These are phyloP conservation scores for Margaritifera margaritifera DNA, from an alignment of 2,888 invertebrate genomes.

Conservation along the genomic window DNA sequence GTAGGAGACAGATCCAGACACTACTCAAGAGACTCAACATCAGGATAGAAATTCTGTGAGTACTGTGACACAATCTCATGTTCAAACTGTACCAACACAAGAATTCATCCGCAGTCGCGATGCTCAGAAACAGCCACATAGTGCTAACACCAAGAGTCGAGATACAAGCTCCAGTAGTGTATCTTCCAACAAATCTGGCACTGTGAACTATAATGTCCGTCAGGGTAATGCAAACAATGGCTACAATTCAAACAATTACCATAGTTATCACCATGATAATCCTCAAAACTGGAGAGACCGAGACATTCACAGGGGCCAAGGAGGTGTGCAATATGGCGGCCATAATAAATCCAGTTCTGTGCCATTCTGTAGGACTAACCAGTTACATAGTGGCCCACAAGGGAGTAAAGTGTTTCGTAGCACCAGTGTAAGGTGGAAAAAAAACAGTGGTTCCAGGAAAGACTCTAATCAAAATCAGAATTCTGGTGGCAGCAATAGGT, in stretches of 20 bases:
- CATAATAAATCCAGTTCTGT: too few relatives aligned
- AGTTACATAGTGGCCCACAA: too few relatives aligned
- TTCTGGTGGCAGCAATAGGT: too few relatives aligned
- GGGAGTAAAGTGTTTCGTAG: too few relatives aligned
- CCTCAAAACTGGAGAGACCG: too few relatives aligned
- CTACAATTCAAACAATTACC: slow-evolving; percentile 8
- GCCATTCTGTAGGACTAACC: too few relatives aligned
- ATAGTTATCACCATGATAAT: too few relatives aligned
- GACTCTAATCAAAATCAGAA: too few relatives aligned
- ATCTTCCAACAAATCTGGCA: slow-evolving; percentile 53
- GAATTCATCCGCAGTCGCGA: slow-evolving; percentile 41
- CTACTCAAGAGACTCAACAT: slow-evolving; percentile 24
- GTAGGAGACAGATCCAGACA: slow-evolving; percentile 48
- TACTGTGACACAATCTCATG: slow-evolving; percentile 23
- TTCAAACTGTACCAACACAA: slow-evolving; percentile 15
- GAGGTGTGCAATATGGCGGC: too few relatives aligned
- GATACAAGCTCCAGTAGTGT: slow-evolving; percentile 63
- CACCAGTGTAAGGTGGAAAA: too few relatives aligned
- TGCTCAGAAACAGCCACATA: slow-evolving; percentile 24
- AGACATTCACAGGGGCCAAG: too few relatives aligned
- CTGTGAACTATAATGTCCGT: slow-evolving; percentile 12
- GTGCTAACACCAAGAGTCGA: slow-evolving; percentile 42
- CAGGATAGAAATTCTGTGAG: slow-evolving; percentile 30
- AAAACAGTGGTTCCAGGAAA: too few relatives aligned
- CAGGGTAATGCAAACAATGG: slow-evolving; percentile 20